phyloP scores from a whole-genome alignment of 2,888 invertebrate species.

The Helleia helle region DNA sequence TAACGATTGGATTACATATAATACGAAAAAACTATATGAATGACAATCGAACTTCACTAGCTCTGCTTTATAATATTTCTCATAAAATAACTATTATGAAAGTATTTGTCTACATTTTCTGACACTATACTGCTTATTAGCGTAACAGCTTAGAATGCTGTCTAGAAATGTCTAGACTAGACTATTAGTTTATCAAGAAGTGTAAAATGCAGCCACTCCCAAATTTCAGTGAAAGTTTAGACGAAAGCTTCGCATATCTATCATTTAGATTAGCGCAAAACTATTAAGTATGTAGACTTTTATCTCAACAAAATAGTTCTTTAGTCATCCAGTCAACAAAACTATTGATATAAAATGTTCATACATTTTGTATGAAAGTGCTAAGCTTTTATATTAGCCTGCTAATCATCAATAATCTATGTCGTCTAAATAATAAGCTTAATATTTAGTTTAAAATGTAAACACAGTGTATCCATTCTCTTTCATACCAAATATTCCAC shows the following conservation, averaged over 20 bases:
- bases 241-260: constrained; percentile 4
- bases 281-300: neutral
- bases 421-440: too few relatives aligned
- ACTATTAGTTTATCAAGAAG: constrained; percentile 11
- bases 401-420: too few relatives aligned
- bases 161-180: neutral
- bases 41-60: neutral
- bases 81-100: neutral
- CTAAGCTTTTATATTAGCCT: too few relatives aligned
- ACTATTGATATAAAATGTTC: too few relatives aligned
- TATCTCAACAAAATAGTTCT: neutral
- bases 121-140: neutral
- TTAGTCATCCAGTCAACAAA: too few relatives aligned
- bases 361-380: too few relatives aligned
- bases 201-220: constrained; percentile 41
- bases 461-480: neutral
- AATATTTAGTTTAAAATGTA: too few relatives aligned
- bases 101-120: neutral
- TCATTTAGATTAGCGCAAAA: neutral
- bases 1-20: neutral
- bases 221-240: constrained; percentile 17
- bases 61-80: neutral
- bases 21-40: neutral
- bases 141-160: neutral
- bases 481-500: neutral